Evolutionary conservation across 2,113 vertebrate species (phyloP).

Genomic region (Genyomyrus donnyi): DNA sequence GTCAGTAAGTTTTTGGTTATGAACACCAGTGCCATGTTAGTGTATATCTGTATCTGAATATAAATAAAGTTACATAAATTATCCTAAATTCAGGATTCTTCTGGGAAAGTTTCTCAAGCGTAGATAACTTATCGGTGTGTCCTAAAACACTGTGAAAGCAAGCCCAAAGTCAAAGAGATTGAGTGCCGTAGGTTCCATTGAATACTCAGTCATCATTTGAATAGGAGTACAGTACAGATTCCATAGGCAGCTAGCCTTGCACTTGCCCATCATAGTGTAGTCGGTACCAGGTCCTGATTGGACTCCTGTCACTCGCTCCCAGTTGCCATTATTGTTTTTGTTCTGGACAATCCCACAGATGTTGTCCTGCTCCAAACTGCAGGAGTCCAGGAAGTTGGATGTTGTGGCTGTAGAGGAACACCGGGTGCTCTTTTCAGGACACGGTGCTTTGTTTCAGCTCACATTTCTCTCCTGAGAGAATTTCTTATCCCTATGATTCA

Average conservation of each 20-base stretch:
- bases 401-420: conserved; percentile 57
- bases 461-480: not conserved
- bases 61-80: not conserved
- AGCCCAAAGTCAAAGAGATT: not conserved
- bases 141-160: not conserved
- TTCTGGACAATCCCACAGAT: conserved; percentile 90
- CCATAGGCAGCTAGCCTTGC: conserved; percentile 71
- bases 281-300: conserved; percentile 64
- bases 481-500: not conserved
- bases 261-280: conserved; percentile 75
- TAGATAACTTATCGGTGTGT: not conserved
- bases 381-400: conserved; percentile 80
- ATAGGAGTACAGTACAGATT: not conserved
- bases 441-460: not conserved
- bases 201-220: not conserved
- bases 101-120: not conserved
- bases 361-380: conserved; percentile 80
- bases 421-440: not conserved
- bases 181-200: not conserved
- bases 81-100: not conserved
- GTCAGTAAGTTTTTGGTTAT: not conserved
- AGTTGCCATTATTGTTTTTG: conserved; percentile 57
- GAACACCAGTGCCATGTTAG: not conserved
- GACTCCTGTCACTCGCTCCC: conserved; percentile 54
- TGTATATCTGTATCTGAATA: not conserved